A percentile compares a stretch with the other conserved stretches of the same genome.
phyloP scores from a whole-genome alignment of 2,888 invertebrate species.

The Atrina japonica region DNA sequence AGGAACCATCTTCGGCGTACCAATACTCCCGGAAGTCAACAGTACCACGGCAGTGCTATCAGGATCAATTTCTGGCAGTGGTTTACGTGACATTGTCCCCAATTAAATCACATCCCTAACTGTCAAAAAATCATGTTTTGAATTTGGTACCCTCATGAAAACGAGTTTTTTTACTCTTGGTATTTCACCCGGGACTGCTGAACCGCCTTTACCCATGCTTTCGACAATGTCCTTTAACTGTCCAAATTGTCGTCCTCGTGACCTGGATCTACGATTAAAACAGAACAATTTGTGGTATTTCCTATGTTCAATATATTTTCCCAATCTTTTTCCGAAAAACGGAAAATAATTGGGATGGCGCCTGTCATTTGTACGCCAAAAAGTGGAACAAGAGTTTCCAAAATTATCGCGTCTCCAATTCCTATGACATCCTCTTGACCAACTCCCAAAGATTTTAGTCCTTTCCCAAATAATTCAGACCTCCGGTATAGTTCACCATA shows the following conservation, averaged over 20 bases:
- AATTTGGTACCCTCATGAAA: neutral
- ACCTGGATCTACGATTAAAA: too few species aligned
- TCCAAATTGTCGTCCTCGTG: too few species aligned
- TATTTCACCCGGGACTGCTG: neutral
- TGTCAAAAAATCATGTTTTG: neutral
- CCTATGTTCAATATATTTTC: neutral
- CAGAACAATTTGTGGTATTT: too few species aligned
- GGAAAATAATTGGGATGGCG: conserved; percentile 23
- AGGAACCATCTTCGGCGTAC: conserved; percentile 17
- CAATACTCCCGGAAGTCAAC: conserved; percentile 24
- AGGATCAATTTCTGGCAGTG: neutral
- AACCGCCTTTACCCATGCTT: neutral
- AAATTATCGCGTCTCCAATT: neutral
- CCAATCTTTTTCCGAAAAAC: conserved; percentile 10
- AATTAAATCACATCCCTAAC: too few species aligned
- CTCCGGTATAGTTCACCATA: conserved; percentile 9
- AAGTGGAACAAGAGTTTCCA: neutral
- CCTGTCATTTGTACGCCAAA: conserved; percentile 17
- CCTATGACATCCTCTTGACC: neutral
- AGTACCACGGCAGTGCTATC: conserved; percentile 15
- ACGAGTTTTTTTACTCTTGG: neutral
- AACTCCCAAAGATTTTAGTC: conserved; percentile 1
- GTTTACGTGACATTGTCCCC: too few species aligned
- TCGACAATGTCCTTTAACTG: too few species aligned
- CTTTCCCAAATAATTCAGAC: conserved; percentile 4